Base-by-base conservation (phyloP, 2,113 vertebrate genomes). In the Trogon melanurus region DNA sequence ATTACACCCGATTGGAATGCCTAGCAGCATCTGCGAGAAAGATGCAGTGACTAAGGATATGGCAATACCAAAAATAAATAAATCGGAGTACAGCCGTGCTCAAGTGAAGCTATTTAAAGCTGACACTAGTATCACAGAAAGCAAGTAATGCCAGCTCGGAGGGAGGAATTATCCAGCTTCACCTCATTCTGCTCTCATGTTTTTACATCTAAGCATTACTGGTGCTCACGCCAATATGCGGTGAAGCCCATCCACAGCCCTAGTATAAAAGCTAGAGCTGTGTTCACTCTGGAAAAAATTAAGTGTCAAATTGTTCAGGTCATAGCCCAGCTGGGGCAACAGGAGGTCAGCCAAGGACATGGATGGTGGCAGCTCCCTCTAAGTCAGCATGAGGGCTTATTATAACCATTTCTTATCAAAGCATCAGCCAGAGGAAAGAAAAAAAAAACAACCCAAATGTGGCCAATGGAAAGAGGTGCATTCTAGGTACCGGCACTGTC, bases 41-140 rank as follows among this genome's bases (percentile, higher is more conserved):
- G 70, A 72, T 85, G 80, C 29, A 87, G 57, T 71, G 76, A 96
- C 53, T 89, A 82, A 87, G n/a, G 57, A 78, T 80, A 81, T 32
- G 67, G 22, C 83, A 91, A 88, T 72, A 2, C 8, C 6, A 32
- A 9, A 44, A 54, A 20, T 25, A 10, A 48, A 38, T 10, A 51
- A 38, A 34, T 53, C 19, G 48, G 64, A 94, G 75, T 26, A 48
- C 17, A 91, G 81, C 45, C 13, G 18, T 89, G 29, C 23, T 41
- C 56, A 92, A 54, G 56, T 54, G n/a, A 41, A 16, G 58, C 8
- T n/a, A 66, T n/a, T 62, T 65, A 94, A 82, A 91, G 66, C 73
- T 0, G 1, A 61, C 34, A 54, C 38, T 34, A 47, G n/a, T 81
- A 48, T 73, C 60, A 60, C 1, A 88, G 76, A 75, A 83, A 81